Base-by-base conservation (phyloP, 2,888 invertebrate genomes). In the Prosopocoilus inquinatus region DNA sequence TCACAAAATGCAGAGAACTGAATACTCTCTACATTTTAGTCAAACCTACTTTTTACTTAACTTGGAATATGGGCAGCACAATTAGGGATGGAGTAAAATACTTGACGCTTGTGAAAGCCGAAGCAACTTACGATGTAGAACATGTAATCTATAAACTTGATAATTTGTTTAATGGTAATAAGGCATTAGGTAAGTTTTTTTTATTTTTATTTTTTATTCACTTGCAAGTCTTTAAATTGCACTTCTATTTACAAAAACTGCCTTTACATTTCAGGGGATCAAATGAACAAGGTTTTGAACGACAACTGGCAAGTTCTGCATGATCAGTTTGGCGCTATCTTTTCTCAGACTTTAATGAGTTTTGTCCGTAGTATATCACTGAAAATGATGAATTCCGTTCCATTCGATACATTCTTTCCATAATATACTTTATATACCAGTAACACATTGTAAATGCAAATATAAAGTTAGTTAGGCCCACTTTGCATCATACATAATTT, bases 41-140 rank as follows among this genome's bases (percentile, higher is more conserved):
- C 1, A 28, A 9, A n/a, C 12, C 15, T 9, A n/a, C 41, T 50
- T 28, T 34, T 0, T 38, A 13, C 44, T 50, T 32, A 12, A 46
- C 11, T 39, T 50, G 9, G 46, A 50, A 5, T 48, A 50, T 33
- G 28, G 34, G 33, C 12, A 32, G 47, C 13, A n/a, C 35, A 11
- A 16, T 50, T 13, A 55, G 41, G 15, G n/a, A 46, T n/a, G 55
- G 55, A 9, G 32, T 45, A 36, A 50, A 55, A 11, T 50, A 55
- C 28, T 16, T 55, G 13, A 32, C 45, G 3, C 5, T 55, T 9
- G 32, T 38, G 8, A 50, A 50, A 16, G 55, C 46, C 20, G 12
- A 2, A 3, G 33, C 50, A 13, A 39, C 20, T 28, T 55, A 13
- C 45, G 32, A 13, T 33, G 50, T 39, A 12, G 47, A 46, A 32